Percentiles rank a stretch among this genome's conserved stretches.
Evolutionary conservation across 2,113 vertebrate species (phyloP).

Genomic region (Dendropsophus ebraccatus): DNA sequence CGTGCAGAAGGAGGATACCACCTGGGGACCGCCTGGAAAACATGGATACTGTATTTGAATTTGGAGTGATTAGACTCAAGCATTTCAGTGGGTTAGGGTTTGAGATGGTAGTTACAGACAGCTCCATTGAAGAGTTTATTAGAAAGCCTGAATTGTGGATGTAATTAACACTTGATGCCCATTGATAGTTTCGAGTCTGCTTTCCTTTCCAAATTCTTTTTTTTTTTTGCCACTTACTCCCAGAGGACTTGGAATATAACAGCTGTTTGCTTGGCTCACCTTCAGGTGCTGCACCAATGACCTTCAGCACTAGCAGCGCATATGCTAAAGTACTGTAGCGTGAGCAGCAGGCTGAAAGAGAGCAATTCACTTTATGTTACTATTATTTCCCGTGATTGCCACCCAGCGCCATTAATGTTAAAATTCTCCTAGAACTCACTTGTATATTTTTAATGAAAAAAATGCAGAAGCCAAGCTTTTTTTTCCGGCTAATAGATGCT

Average conservation of each 20-base stretch:
- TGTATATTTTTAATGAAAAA: conserved; percentile 41
- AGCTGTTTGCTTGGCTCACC: conserved; percentile 46
- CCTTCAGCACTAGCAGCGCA: conserved; percentile 47
- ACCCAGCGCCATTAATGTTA: conserved; percentile 35
- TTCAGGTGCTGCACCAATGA: conserved; percentile 44
- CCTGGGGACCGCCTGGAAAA: too few relatives aligned
- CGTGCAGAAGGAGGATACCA: too few relatives aligned
- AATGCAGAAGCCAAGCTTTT: conserved; percentile 28
- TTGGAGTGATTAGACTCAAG: too few relatives aligned
- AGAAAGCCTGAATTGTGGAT: conserved; percentile 12
- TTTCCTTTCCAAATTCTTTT: conserved; percentile 25
- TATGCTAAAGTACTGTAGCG: conserved; percentile 45
- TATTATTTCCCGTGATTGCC: conserved; percentile 34
- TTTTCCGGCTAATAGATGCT: conserved; percentile 19
- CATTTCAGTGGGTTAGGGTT: not conserved
- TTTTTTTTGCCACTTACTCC: conserved; percentile 22
- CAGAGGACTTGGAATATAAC: conserved; percentile 24
- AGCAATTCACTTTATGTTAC: conserved; percentile 52
- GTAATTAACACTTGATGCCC: conserved; percentile 29
- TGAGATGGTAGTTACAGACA: not conserved
- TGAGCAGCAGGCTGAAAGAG: conserved; percentile 36
- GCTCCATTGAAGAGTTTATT: conserved; percentile 12
- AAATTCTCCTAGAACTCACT: conserved; percentile 10
- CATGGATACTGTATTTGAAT: too few relatives aligned
- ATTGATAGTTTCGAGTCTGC: conserved; percentile 25